Evolutionary conservation across 2,888 invertebrate genomes (phyloP).

Genomic region (Himalopsyche kuldschensis): DNA sequence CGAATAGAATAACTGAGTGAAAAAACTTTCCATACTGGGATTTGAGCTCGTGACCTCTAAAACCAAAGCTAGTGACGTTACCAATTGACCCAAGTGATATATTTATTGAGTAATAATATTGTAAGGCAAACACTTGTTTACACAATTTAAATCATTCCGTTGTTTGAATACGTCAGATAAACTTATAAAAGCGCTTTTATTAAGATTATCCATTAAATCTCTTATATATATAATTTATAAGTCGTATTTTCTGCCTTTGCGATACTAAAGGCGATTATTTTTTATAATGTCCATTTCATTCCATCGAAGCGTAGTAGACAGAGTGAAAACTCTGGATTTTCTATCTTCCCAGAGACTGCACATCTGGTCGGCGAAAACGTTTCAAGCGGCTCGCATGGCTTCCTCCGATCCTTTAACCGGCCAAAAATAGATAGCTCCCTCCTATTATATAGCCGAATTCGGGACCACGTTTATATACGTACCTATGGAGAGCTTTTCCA

Average conservation of each 20-base stretch:
- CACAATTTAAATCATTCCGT: too few species aligned
- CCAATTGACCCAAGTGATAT: too few species aligned
- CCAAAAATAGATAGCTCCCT: background rate
- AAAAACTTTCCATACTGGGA: too few species aligned
- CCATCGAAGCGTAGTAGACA: background rate
- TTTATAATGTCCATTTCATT: background rate
- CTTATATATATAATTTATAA: background rate
- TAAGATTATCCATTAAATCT: too few species aligned
- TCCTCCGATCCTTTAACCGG: slow-evolving; percentile 9
- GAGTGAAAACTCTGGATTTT: background rate
- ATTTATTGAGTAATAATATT: too few species aligned
- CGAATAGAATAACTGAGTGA: too few species aligned
- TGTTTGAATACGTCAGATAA: too few species aligned
- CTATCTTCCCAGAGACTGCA: background rate
- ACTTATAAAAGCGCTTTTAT: too few species aligned
- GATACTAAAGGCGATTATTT: background rate
- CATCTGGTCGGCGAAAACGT: background rate
- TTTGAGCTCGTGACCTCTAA: too few species aligned
- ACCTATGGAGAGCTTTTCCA: background rate
- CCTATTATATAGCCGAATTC: slow-evolving; percentile 10
- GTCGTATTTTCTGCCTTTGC: background rate
- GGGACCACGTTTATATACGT: background rate
- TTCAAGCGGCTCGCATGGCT: slow-evolving; percentile 9
- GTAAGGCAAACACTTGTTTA: too few species aligned
- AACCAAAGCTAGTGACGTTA: too few species aligned